Evolutionary conservation across 2,113 vertebrate species (phyloP).

Genomic region (Mesocricetus auratus): DNA sequence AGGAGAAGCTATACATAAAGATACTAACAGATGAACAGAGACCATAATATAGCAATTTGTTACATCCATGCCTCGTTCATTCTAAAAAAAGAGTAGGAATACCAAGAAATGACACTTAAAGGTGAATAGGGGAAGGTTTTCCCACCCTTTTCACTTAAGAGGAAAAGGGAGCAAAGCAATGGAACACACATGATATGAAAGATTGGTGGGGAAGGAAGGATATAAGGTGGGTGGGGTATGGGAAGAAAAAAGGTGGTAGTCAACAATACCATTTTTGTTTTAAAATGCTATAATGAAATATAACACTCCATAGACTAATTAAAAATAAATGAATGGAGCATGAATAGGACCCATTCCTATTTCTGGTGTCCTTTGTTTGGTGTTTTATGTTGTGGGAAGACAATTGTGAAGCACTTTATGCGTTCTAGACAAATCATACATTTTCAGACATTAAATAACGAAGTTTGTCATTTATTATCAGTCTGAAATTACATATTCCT

Average conservation of each 20-base stretch:
- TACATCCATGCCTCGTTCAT: not conserved
- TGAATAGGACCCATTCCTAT: not conserved
- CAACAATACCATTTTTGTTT: not conserved
- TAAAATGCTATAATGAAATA: not conserved
- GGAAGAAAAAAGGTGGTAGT: not conserved
- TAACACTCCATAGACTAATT: not conserved
- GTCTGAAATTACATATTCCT: not conserved
- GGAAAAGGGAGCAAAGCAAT: not conserved
- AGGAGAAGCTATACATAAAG: not conserved
- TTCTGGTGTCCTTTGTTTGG: not conserved
- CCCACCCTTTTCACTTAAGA: not conserved
- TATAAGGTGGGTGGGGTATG: not conserved
- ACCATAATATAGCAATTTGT: not conserved
- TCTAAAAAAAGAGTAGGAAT: not conserved
- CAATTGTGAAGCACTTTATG: not conserved
- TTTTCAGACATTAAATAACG: slow-evolving; percentile 49
- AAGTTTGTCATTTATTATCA: slow-evolving; percentile 36
- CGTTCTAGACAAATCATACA: not conserved
- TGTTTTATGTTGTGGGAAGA: not conserved
- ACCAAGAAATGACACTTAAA: not conserved
- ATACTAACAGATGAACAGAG: not conserved
- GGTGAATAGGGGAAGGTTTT: not conserved
- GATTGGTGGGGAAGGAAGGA: not conserved
- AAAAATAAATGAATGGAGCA: not conserved
- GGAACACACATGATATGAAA: not conserved